Evolutionary conservation across 2,888 invertebrate genomes (phyloP).

Genomic region (Epinotia ramella): DNA sequence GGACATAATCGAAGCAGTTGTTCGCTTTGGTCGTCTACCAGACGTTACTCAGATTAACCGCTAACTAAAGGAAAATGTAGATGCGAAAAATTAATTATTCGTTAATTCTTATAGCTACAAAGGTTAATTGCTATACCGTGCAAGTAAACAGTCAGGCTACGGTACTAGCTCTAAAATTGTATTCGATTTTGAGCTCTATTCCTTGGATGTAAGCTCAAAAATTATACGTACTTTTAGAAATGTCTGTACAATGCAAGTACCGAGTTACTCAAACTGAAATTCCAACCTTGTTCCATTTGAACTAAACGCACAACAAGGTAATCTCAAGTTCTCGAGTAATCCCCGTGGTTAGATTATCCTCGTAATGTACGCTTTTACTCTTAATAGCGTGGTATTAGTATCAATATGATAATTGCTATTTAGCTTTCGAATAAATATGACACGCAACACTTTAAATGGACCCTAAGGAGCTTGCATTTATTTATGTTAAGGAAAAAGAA

Average conservation of each 20-base stretch:
- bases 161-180: conserved; percentile 47
- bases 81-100: conserved; percentile 31
- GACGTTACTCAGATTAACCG: conserved; percentile 9
- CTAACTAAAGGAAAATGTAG: conserved; percentile 33
- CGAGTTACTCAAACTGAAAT: conserved; percentile 71
- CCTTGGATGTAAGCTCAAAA: not conserved
- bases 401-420: conserved; percentile 4
- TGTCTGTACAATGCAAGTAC: conserved; percentile 38
- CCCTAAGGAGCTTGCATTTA: no score
- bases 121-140: conserved; percentile 57
- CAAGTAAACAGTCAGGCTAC: conserved; percentile 57
- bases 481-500: no score
- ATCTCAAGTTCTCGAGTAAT: conserved; percentile 53
- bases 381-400: conserved; percentile 11
- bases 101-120: conserved; percentile 36
- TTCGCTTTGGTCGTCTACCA: not conserved
- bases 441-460: no score
- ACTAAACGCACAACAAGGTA: conserved; percentile 72
- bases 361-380: conserved; percentile 20
- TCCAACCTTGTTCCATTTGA: conserved; percentile 73
- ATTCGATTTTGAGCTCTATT: not conserved
- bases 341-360: conserved; percentile 53
- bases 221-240: not conserved
- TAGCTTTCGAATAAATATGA: no score
- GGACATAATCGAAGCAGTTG: not conserved